Evolutionary conservation across 1,140 invertebrate genomes (phyloP).

Genomic region (Calliopsis andreniformis): DNA sequence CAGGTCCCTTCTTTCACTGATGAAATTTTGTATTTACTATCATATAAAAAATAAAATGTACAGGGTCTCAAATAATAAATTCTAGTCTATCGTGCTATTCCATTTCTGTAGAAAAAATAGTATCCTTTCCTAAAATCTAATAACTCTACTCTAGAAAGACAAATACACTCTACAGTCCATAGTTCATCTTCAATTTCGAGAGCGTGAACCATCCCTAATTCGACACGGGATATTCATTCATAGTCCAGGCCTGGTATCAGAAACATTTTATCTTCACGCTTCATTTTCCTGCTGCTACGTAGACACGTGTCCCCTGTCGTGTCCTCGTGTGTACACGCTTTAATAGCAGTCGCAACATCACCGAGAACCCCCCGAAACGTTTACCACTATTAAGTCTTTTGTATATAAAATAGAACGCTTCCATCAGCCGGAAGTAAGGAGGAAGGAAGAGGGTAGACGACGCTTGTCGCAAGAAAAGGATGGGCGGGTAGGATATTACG

Average conservation of each 20-base stretch:
- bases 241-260: neutral
- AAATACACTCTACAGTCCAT: no score
- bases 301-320: slow-evolving; percentile 69
- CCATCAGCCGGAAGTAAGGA: slow-evolving; percentile 69
- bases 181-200: neutral
- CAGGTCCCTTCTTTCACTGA: no score
- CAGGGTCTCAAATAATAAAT: no score
- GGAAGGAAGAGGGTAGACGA: slow-evolving; percentile 37
- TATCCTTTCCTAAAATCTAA: no score
- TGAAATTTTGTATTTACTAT: no score
- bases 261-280: slow-evolving; percentile 3
- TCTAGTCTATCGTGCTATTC: no score
- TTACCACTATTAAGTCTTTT: slow-evolving; percentile 72
- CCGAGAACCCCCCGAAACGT: slow-evolving; percentile 68
- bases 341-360: slow-evolving; percentile 63
- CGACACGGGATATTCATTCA: neutral
- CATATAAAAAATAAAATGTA: no score
- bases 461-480: slow-evolving; percentile 48
- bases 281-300: neutral
- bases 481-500: slow-evolving; percentile 50
- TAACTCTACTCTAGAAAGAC: no score
- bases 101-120: no score
- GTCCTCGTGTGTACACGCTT: slow-evolving; percentile 55
- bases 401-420: slow-evolving; percentile 71
- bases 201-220: neutral